Percentiles rank a stretch among this genome's conserved stretches.
Evolutionary conservation across 1,140 invertebrate genomes (phyloP).

Genomic region (Chironomus striatipennis): DNA sequence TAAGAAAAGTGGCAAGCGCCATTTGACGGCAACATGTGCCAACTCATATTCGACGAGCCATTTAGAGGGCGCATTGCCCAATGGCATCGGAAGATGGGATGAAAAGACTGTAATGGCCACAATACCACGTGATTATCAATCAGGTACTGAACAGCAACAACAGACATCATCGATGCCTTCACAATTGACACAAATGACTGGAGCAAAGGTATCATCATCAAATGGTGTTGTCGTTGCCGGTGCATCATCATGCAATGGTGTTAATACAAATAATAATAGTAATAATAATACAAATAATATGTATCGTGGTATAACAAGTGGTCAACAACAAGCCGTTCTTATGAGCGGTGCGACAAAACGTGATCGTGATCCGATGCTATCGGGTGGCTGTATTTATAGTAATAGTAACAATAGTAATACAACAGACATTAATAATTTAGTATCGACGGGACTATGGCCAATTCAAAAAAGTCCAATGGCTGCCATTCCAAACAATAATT

Average conservation of each 20-base stretch:
- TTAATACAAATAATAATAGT: constrained; percentile 16
- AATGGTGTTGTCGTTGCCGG: background rate
- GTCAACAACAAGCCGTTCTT: constrained; percentile 29
- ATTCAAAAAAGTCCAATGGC: constrained; percentile 37
- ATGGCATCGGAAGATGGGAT: constrained; percentile 33
- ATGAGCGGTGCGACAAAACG: constrained; percentile 11
- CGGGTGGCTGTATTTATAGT: constrained; percentile 32
- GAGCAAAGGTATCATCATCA: constrained; percentile 26
- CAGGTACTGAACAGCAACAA: constrained; percentile 30
- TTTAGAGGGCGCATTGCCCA: background rate
- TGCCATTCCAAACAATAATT: constrained; percentile 40
- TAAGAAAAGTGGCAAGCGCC: constrained; percentile 5
- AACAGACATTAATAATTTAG: constrained; percentile 28
- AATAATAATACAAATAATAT: constrained; percentile 13
- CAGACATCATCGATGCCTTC: constrained; percentile 26
- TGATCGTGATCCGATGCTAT: constrained; percentile 38
- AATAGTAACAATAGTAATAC: constrained; percentile 26
- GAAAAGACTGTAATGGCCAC: constrained; percentile 34
- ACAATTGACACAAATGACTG: too few species aligned
- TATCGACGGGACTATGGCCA: constrained; percentile 33
- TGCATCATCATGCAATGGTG: too few species aligned
- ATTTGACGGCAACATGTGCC: constrained; percentile 11
- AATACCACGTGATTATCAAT: constrained; percentile 35
- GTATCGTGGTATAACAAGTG: background rate
- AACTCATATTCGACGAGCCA: constrained; percentile 8